phyloP scores from a whole-genome alignment of 2,888 invertebrate genomes.

The Tenthredo amoena region DNA sequence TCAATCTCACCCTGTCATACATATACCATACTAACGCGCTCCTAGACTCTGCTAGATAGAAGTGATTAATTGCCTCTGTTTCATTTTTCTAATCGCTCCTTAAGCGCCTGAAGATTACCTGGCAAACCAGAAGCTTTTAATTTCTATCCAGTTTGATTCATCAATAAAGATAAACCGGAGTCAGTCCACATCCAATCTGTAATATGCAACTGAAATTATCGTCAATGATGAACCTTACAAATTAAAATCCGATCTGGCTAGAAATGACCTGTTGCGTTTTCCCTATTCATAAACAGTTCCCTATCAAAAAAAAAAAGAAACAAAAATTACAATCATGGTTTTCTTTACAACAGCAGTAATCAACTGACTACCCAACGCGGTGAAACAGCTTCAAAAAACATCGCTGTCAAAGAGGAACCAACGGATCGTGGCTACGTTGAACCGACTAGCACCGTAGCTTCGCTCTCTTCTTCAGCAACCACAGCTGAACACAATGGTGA shows the following conservation, averaged over 20 bases:
- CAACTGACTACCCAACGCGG: conserved; percentile 16
- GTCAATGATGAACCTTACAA: neutral
- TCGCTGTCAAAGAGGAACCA: conserved; percentile 72
- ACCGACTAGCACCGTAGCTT: conserved; percentile 63
- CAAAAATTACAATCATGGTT: neutral
- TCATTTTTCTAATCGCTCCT: conserved; percentile 13
- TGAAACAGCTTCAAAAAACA: conserved; percentile 60
- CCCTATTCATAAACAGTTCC: neutral
- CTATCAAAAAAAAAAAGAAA: neutral
- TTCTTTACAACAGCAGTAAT: conserved; percentile 23
- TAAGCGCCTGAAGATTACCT: neutral
- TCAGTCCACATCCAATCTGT: neutral
- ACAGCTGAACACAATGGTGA: conserved; percentile 65
- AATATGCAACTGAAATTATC: neutral
- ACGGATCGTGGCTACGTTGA: conserved; percentile 70
- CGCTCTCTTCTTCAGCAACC: conserved; percentile 61
- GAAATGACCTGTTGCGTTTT: conserved; percentile 30
- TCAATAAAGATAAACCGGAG: neutral
- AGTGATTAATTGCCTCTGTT: conserved; percentile 14
- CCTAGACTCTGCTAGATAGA: neutral
- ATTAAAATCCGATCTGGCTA: neutral
- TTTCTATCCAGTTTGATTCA: neutral
- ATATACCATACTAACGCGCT: neutral
- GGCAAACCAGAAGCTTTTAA: neutral
- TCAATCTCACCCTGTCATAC: conserved; percentile 1